Conservation (phyloP, 2,113 vertebrate species). For the Pedetes capensis region DNA sequence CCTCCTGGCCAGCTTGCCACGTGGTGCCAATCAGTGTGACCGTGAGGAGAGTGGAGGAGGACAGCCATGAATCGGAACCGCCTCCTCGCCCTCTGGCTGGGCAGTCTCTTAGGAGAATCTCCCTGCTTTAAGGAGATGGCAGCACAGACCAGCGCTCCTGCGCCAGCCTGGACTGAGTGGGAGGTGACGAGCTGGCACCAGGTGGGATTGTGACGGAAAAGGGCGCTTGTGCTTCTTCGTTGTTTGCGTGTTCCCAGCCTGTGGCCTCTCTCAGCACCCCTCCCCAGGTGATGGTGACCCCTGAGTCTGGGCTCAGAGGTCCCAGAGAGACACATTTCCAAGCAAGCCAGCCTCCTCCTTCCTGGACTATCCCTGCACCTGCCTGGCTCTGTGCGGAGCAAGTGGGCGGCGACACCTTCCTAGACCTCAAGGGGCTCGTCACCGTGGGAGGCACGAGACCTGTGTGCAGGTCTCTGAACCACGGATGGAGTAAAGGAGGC, state of each 20-base stretch:
- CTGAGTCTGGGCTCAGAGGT: not conserved
- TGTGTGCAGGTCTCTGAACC: not conserved
- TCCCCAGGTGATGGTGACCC: not conserved
- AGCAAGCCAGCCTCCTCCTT: not conserved
- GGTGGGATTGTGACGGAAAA: no score
- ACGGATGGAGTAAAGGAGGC: not conserved
- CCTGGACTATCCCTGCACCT: not conserved
- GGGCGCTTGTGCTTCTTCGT: not conserved
- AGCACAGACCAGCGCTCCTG: no score
- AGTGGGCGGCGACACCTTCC: rapidly evolving
- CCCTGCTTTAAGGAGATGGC: no score
- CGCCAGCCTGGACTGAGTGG: not conserved
- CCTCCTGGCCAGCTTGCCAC: not conserved
- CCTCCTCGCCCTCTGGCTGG: not conserved
- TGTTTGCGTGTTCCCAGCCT: not conserved
- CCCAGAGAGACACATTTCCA: not conserved
- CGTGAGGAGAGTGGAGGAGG: not conserved
- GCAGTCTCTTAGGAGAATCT: not conserved
- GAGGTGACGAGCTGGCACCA: not conserved
- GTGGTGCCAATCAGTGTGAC: slow-evolving; percentile 31
- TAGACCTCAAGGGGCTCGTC: not conserved
- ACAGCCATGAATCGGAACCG: not conserved
- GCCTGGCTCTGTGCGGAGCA: not conserved
- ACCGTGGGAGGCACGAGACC: not conserved
- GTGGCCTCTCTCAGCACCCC: not conserved